Evolutionary conservation across 1,140 invertebrate genomes (phyloP).

Genomic region (Drosophila obscura): DNA sequence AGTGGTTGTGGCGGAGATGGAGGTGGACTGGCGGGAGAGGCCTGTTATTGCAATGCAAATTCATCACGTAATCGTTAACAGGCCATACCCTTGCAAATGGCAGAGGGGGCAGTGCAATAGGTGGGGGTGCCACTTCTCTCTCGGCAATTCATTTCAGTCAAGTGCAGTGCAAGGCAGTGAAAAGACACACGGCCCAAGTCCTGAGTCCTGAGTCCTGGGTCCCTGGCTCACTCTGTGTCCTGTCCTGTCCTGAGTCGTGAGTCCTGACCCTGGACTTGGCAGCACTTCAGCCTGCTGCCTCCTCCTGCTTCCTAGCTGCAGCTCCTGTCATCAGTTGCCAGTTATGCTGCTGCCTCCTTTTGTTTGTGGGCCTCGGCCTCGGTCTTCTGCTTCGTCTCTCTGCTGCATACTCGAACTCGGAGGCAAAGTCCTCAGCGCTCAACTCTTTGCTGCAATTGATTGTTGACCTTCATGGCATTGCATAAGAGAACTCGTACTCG

Average conservation of each 20-base stretch:
- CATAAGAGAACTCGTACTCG: constrained; percentile 42
- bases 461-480: constrained; percentile 50
- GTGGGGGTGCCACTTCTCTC: constrained; percentile 4
- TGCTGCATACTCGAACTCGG: no score
- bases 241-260: neutral
- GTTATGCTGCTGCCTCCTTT: constrained; percentile 38
- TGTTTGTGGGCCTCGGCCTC: constrained; percentile 29
- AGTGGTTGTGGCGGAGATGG: neutral
- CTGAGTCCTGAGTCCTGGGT: no score
- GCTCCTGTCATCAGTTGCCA: constrained; percentile 34
- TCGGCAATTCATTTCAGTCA: constrained; percentile 62
- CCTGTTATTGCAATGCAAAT: constrained; percentile 63
- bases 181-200: constrained; percentile 36
- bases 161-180: constrained; percentile 50
- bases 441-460: constrained; percentile 43
- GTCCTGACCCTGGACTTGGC: no score
- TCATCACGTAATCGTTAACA: constrained; percentile 72
- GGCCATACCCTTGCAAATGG: constrained; percentile 19
- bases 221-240: neutral
- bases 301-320: neutral
- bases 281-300: no score
- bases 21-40: neutral
- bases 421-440: neutral
- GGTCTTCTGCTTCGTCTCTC: neutral
- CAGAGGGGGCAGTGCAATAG: neutral